Evolutionary conservation across 2,797 vertebrate species (phyloP).

Genomic region (Coregonus suidteri): DNA sequence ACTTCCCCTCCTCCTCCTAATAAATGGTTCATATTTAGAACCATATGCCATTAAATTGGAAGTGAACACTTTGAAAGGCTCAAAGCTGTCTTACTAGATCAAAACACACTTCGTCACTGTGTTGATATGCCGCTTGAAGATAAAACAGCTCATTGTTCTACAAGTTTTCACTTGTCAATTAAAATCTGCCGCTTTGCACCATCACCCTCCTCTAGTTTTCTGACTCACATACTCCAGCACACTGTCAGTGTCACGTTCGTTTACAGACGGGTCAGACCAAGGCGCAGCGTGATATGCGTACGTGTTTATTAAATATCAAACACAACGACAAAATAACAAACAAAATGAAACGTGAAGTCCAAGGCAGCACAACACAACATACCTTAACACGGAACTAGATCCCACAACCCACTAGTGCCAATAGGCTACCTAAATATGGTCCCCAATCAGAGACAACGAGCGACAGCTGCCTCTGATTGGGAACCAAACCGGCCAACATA

Average conservation of each 20-base stretch:
- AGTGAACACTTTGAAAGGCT: slow-evolving; percentile 1
- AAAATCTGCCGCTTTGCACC: slow-evolving; percentile 12
- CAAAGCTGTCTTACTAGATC: slow-evolving; percentile 11
- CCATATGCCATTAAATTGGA: slow-evolving; percentile 4
- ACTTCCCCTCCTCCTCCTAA: neutral
- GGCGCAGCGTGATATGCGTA: too few relatives aligned
- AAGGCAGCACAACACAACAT: too few relatives aligned
- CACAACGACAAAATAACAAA: too few relatives aligned
- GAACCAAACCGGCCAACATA: too few relatives aligned
- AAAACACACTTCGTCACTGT: slow-evolving; percentile 13
- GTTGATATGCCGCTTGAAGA: slow-evolving; percentile 20
- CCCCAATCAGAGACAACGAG: too few relatives aligned
- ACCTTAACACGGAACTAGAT: too few relatives aligned
- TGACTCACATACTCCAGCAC: slow-evolving; percentile 1
- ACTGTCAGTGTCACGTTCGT: neutral
- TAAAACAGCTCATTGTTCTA: slow-evolving; percentile 10
- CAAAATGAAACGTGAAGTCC: too few relatives aligned
- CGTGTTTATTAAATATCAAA: too few relatives aligned
- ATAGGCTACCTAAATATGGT: too few relatives aligned
- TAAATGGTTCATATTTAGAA: neutral
- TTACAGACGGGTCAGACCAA: too few relatives aligned
- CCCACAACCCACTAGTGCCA: too few relatives aligned
- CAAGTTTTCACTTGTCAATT: slow-evolving; percentile 12
- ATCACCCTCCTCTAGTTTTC: slow-evolving; percentile 6
- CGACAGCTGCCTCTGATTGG: too few relatives aligned